Base-by-base conservation (phyloP, 2,113 vertebrate genomes). In the Serilophus lunatus region DNA sequence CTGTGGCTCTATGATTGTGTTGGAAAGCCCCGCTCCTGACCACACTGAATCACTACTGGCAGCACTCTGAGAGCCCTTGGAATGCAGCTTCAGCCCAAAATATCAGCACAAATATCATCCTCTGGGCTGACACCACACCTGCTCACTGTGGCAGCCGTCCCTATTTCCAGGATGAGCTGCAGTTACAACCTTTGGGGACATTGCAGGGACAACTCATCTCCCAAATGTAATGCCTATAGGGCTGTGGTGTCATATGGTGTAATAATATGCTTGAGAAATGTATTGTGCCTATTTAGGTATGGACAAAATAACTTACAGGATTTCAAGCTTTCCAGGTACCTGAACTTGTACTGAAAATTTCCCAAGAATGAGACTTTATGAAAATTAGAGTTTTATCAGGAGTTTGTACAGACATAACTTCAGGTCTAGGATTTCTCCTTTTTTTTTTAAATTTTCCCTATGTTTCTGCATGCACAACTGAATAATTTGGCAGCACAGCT, bases 91-190 rank as follows among this genome's bases (percentile, higher is more conserved):
- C 54, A 10, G 51, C 36, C 60, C 79, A 17, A 59, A 59, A 25
- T 25, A 25, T 18, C 35, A 9, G 29, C 50, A 51, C 75, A 50
- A 53, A 65, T 7, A 26, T 7, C 5, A 1, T 35, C 31, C 53
- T 22, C 57, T 28, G 36, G 24, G 12, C 31, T 1, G 23, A 29
- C 51, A n/a, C 20, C 50, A 19, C 20, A 44, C 11, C 51, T n/a
- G 53, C 75, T 38, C 2, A 0, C 12, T 8, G 40, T 3, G n/a
- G 25, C 17, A 45, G 4, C 31, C 28, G 6, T 4, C 29, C 26
- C 26, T 11, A 2, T 7, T 16, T 12, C 36, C 65, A 56, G 72
- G 72, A 28, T 2, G 5, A 47, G n/a, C 26, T 5, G 1, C 8
- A 33, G n/a, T 18, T 33, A 19, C n/a, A 31, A 9, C 15, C 31